A percentile compares a stretch with the other conserved stretches of the same genome.
Evolutionary conservation across 2,113 vertebrate species (phyloP).

Genomic region (Corvus cornix): DNA sequence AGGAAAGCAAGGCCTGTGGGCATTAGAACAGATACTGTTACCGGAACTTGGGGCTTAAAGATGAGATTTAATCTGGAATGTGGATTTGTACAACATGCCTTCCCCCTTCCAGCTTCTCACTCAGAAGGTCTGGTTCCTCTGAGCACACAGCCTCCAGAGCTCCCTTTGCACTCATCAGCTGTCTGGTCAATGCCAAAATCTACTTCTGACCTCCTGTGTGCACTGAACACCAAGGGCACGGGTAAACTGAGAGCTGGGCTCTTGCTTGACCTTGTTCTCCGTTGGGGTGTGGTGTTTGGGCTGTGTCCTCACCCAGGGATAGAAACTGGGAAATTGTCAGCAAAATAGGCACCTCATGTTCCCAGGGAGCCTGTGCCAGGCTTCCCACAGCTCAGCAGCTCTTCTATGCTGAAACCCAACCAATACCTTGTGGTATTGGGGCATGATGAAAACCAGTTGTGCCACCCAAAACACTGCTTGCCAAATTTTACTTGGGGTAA

Average conservation of each 20-base stretch:
- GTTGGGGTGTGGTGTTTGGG: neutral
- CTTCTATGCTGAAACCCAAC: neutral
- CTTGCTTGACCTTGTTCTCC: neutral
- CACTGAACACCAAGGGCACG: neutral
- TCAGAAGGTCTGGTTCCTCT: neutral
- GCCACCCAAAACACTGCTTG: neutral
- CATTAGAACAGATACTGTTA: conserved; percentile 18
- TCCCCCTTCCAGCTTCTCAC: neutral
- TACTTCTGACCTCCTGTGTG: neutral
- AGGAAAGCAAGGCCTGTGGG: conserved; percentile 31
- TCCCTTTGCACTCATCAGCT: neutral
- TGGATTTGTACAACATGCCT: neutral
- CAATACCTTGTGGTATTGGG: accelerated
- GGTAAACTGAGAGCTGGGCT: neutral
- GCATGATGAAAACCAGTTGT: neutral
- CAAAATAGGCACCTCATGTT: neutral
- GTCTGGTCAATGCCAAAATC: neutral
- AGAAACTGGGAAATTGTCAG: neutral
- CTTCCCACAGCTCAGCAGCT: neutral
- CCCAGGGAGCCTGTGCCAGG: neutral
- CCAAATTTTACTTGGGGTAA: neutral
- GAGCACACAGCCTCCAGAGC: neutral
- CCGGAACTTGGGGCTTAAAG: neutral
- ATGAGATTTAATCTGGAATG: conserved; percentile 21
- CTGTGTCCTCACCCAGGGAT: neutral